These are phyloP conservation scores for Mactromeris polynyma DNA, from an alignment of 2,888 invertebrate genomes.

Conservation along the genomic window DNA sequence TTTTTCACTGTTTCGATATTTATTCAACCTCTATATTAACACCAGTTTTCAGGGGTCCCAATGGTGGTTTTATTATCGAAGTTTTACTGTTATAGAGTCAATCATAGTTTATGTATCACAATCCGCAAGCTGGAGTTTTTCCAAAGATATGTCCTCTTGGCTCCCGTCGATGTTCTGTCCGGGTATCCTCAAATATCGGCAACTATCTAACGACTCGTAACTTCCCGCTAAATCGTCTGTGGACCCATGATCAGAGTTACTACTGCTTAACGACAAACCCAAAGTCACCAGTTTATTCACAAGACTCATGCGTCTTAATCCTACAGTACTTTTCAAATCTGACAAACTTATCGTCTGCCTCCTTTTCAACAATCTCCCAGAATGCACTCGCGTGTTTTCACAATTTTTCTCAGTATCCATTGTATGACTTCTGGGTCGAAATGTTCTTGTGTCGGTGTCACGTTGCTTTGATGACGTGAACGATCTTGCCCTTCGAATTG, in stretches of 20 bases:
- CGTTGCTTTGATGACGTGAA: not conserved
- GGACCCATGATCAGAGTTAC: not conserved
- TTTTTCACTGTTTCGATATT: too few species aligned
- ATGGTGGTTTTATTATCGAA: too few species aligned
- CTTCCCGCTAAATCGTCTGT: not conserved
- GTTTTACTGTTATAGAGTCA: too few species aligned
- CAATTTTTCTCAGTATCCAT: not conserved
- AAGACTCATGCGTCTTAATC: slow-evolving; percentile 18
- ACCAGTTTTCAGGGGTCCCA: too few species aligned
- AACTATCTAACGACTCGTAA: slow-evolving; percentile 38
- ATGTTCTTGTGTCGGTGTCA: not conserved
- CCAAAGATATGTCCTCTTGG: slow-evolving; percentile 11
- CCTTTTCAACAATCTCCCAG: not conserved
- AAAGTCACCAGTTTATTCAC: slow-evolving; percentile 20
- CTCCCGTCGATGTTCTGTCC: slow-evolving; percentile 19
- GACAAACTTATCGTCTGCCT: not conserved
- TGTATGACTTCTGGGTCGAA: not conserved
- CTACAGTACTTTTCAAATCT: not conserved
- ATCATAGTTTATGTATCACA: not conserved
- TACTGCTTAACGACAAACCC: not conserved
- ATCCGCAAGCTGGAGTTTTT: slow-evolving; percentile 23
- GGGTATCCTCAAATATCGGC: slow-evolving; percentile 51
- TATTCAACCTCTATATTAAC: too few species aligned
- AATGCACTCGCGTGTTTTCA: not conserved
- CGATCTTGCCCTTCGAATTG: not conserved